A percentile compares a stretch with the other conserved stretches of the same genome.
These are phyloP conservation scores for Athrips mouffetella DNA, from an alignment of 2,888 invertebrate species.

Conservation along the genomic window DNA sequence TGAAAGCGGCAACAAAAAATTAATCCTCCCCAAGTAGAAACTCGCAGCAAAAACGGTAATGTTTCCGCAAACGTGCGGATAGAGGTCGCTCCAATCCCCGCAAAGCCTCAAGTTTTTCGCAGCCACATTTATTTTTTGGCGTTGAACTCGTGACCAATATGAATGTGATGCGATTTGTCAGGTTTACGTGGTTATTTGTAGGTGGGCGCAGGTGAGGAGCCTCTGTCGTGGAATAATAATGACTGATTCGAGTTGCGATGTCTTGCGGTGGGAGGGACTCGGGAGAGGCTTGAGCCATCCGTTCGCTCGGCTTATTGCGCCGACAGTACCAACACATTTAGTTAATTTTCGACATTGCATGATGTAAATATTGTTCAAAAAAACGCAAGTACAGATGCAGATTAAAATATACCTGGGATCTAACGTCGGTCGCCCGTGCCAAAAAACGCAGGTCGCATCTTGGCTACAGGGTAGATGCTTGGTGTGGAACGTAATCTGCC, in stretches of 20 bases:
- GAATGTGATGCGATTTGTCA: slow-evolving; percentile 73
- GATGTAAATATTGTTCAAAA: no score
- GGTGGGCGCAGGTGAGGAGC: slow-evolving; percentile 59
- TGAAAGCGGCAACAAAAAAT: slow-evolving; percentile 2
- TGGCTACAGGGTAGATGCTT: no score
- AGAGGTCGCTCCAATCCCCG: slow-evolving; percentile 38
- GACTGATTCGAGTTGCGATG: slow-evolving; percentile 68
- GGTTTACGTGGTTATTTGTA: slow-evolving; percentile 72
- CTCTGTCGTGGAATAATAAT: slow-evolving; percentile 62
- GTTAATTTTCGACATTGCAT: no score
- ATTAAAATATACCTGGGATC: no score
- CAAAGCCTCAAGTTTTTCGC: slow-evolving; percentile 43
- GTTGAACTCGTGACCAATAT: slow-evolving; percentile 56
- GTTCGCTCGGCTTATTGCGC: slow-evolving; percentile 5
- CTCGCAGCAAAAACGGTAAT: slow-evolving; percentile 37
- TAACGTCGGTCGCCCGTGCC: no score
- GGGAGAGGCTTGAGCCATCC: neutral
- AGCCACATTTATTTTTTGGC: slow-evolving; percentile 47
- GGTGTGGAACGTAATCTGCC: no score
- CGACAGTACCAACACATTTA: no score
- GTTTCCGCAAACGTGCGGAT: slow-evolving; percentile 41
- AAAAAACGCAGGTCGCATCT: no score
- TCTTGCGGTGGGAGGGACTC: slow-evolving; percentile 36
- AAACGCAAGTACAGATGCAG: no score
- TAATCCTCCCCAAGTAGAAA: neutral